Base-by-base conservation (phyloP, 2,888 invertebrate genomes). In the Chloroclystis v-ata region DNA sequence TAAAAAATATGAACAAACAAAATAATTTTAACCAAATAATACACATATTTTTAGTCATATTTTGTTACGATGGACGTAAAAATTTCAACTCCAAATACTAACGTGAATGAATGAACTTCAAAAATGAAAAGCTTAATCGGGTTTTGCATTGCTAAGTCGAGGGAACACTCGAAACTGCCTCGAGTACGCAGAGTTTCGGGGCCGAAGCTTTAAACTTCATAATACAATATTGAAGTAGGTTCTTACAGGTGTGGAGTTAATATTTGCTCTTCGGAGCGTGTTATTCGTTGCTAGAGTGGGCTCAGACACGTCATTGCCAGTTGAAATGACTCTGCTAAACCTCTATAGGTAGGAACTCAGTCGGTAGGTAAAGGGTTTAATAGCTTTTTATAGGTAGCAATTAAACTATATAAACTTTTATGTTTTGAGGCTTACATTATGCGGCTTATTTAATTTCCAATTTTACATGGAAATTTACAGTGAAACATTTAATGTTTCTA, bases 191-290 rank as follows among this genome's bases (percentile, higher is more conserved):
- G 35, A 35, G 20, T 20, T 35, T 35, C n/a, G 20, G 35, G 35
- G 11, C 6, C 16, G 16, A 16, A 8, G 33, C 33, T 35, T 35
- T 35, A 20, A 20, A 35, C 35, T 30, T 20, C 24, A 29, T 30
- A 29, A 40, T 24, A 20, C 40, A 30, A 40, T 42, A 42, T 42
- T 33, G 25, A 42, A 33, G 16, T 14, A 3, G 11, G 33, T 13
- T 26, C 33, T 33, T 33, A 33, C 12, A 33, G 26, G 42, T 26
- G 42, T 16, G 14, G 20, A 35, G 35, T 35, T 33, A 32, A 42
- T 33, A 42, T 42, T 42, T 32, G 33, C 33, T 33, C 14, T 26
- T 33, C 10, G 33, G 33, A 28, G 42, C 33, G 33, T 33, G 33
- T 26, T 33, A 33, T 42, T 16, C 26, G 11, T 11, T 9, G 42